Conservation (phyloP, 2,113 vertebrate genomes). For the Drymodes brunneopygia region DNA sequence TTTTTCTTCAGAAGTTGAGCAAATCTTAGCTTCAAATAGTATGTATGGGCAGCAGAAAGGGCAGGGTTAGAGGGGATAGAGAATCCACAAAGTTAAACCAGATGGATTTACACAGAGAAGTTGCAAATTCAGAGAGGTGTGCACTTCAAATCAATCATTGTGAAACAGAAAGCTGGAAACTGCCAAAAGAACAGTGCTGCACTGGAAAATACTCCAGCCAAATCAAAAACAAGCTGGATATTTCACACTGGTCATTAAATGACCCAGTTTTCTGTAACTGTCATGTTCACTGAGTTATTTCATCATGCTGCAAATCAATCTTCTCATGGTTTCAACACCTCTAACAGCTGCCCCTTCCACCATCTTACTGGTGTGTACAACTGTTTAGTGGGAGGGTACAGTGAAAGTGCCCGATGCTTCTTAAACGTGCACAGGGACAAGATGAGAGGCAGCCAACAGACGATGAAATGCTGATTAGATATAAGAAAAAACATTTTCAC, state of each 20-base stretch:
- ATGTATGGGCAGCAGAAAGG: not conserved
- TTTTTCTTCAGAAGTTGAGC: slow-evolving; percentile 48
- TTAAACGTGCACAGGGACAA: not conserved
- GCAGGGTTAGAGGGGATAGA: not conserved
- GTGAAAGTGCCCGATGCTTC: not conserved
- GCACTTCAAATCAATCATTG: not conserved
- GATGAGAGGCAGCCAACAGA: not conserved
- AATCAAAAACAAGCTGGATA: not conserved
- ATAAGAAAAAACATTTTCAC: not conserved
- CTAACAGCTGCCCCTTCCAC: not conserved
- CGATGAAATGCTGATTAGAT: not conserved
- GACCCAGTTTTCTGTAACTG: not conserved
- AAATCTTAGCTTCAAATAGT: slow-evolving; percentile 6
- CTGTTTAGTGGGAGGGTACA: not conserved
- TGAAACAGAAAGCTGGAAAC: not conserved
- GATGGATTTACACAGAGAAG: not conserved
- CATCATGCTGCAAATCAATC: not conserved
- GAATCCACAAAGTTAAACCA: slow-evolving; percentile 2
- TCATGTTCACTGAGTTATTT: not conserved
- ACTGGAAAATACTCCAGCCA: not conserved
- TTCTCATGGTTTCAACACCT: not conserved
- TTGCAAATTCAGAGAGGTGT: not conserved
- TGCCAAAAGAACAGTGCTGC: not conserved
- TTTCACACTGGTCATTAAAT: not conserved
- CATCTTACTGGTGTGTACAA: not conserved